Evolutionary conservation across 2,888 invertebrate genomes (phyloP), one percentile per base, ranked within the genome.

Genomic region (Pristionchus maxplancki): DNA sequence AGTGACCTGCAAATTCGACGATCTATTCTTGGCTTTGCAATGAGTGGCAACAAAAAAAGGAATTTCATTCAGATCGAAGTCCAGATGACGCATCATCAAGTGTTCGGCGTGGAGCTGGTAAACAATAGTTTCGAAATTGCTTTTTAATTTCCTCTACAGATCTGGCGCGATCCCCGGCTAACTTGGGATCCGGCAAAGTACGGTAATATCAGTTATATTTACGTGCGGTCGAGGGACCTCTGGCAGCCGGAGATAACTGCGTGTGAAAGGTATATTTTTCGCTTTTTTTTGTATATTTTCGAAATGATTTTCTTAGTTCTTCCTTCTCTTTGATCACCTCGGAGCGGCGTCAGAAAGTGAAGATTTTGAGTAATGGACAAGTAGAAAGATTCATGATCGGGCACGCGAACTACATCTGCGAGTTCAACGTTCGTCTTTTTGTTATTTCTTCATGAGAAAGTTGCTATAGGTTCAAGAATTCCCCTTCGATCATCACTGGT

Each of bases 401-500:
- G 9, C 53, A 83, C n/a, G 82, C 53, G 1, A 53, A 24, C 53
- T 83, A 53, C 53, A 83, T 83, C 53, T 83, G 82, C 53, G 82
- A 83, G 5, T 83, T 83, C 53, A 53, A 37, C 28, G 82, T 83
- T 20, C 4, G 71, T n/a, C n/a, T n/a, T n/a, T n/a, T n/a, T n/a
- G n/a, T n/a, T 9, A 78, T 15, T 15, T n/a, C n/a, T 20, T 4
- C n/a, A n/a, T n/a, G n/a, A n/a, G 24, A 71, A 37, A 6, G 20
- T 6, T n/a, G n/a, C n/a, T n/a, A n/a, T n/a, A 83, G 82, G 53
- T 83, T 3, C 20, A 50, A 31, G 82, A 50, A 20, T 83, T 83
- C 53, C 82, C 82, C 13, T 83, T 83, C 82, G 82, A 83, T 24
- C 50, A 53, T 5, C 82, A 83, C 82, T 83, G 82, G 82, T 83